Evolutionary conservation across 2,113 vertebrate genomes (phyloP), one percentile per base, ranked within the genome.

Genomic region (Aythya baeri): DNA sequence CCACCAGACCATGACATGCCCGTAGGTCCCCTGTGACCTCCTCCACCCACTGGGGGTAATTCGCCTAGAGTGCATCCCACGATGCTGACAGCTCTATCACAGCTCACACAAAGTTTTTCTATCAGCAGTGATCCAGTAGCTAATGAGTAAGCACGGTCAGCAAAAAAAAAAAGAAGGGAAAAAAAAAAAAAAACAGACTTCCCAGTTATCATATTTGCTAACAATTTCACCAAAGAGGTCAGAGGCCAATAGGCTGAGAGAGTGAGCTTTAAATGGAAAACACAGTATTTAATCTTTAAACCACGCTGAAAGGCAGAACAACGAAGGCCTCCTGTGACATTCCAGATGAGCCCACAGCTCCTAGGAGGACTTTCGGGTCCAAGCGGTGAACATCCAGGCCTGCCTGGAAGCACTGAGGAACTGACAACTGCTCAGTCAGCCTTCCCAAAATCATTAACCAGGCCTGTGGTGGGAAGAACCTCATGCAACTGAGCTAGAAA

Each of bases 281-380:
- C 1, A 0, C 8, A 27, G 34, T 3, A 25, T 80, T 94, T 91
- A 23, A 46, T 80, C 86, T 80, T 71, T 29, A 74, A 91, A 71
- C 43, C 26, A 1, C 75, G 43, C 6, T 16, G 7, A 80, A 70
- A 88, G 44, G 41, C 54, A 72, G 57, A 95, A 91, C 93, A 93
- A 83, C 43, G 29, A 63, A 23, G 12, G 16, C 27, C 17, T 54
- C 27, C 73, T 86, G 91, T 80, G 76, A 71, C 85, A 91, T 86
- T 96, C 91, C 90, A 92, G 80, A 86, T 43, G 66, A 93, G 63
- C 36, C 91, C 82, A 77, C 75, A 79, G 72, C 82, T 78, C 52
- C 70, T 84, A 49, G 44, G 83, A 88, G 85, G 55, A 72, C 49
- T 44, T 75, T 67, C 68, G 74, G 93, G 41, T 81, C 79, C n/a